Conservation (phyloP, 2,113 vertebrate species). For the Ceuthmochares aereus region DNA sequence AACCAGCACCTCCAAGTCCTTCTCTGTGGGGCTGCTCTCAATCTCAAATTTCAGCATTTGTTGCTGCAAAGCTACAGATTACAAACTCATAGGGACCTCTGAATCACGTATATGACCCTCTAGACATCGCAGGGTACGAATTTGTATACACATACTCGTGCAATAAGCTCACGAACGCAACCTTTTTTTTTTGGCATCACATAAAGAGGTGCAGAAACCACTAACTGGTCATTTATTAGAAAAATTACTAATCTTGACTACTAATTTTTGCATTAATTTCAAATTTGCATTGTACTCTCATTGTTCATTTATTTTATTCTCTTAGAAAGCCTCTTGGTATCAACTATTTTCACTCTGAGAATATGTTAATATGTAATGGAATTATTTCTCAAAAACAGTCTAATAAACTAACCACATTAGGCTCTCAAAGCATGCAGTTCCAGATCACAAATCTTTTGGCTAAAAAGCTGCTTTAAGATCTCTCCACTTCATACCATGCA, state of each 20-base stretch:
- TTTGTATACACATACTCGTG: not conserved
- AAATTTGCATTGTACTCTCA: not conserved
- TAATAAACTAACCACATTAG: not conserved
- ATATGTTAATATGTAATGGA: not conserved
- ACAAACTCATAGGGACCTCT: not conserved
- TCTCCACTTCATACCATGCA: not conserved
- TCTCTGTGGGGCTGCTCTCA: too few species aligned
- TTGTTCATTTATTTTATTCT: not conserved
- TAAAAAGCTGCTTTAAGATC: not conserved
- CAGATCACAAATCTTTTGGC: not conserved
- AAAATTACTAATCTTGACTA: not conserved
- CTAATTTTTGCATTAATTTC: not conserved
- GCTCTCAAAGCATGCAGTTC: rapidly evolving
- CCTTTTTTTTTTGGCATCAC: not conserved
- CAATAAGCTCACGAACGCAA: not conserved
- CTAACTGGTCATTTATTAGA: not conserved
- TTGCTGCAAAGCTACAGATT: not conserved
- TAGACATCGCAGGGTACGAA: not conserved
- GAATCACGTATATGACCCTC: not conserved
- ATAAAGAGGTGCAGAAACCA: not conserved
- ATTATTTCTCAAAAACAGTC: not conserved
- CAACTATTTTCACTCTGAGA: not conserved
- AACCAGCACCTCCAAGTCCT: too few species aligned
- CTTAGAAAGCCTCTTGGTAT: not conserved
- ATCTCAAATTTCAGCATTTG: not conserved